Conservation (phyloP, 2,888 invertebrate species). For the Gastrophysa polygoni region DNA sequence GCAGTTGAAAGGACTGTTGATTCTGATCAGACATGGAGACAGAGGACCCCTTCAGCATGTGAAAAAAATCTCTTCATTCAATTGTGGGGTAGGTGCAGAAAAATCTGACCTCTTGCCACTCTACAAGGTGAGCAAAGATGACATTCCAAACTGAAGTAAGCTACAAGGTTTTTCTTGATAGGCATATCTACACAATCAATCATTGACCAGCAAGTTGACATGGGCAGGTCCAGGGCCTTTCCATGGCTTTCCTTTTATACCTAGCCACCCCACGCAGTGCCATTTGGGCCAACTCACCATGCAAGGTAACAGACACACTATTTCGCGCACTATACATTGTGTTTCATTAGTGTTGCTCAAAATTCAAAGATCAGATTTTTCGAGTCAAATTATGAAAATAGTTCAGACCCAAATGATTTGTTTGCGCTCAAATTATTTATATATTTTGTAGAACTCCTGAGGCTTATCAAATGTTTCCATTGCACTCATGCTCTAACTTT, state of each 20-base stretch:
- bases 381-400: too few species aligned
- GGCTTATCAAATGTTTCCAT: too few species aligned
- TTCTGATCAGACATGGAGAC: slow-evolving; percentile 88
- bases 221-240: slow-evolving; percentile 83
- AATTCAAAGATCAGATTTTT: too few species aligned
- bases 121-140: slow-evolving; percentile 56
- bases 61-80: slow-evolving; percentile 75
- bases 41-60: slow-evolving; percentile 86
- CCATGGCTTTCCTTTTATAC: slow-evolving; percentile 82
- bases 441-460: too few species aligned
- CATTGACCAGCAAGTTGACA: slow-evolving; percentile 66
- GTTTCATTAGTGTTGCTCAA: too few species aligned
- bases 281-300: slow-evolving; percentile 86
- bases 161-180: slow-evolving; percentile 42
- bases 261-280: slow-evolving; percentile 71
- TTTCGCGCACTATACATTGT: too few species aligned
- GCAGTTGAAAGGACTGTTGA: slow-evolving; percentile 72
- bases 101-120: slow-evolving; percentile 50
- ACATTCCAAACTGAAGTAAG: too few species aligned
- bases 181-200: slow-evolving; percentile 65
- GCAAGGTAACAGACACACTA: too few species aligned
- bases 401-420: too few species aligned
- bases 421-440: too few species aligned
- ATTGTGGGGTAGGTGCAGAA: slow-evolving; percentile 66
- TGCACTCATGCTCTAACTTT: too few species aligned